phyloP scores from a whole-genome alignment of 2,888 invertebrate species.

The Celastrina argiolus region DNA sequence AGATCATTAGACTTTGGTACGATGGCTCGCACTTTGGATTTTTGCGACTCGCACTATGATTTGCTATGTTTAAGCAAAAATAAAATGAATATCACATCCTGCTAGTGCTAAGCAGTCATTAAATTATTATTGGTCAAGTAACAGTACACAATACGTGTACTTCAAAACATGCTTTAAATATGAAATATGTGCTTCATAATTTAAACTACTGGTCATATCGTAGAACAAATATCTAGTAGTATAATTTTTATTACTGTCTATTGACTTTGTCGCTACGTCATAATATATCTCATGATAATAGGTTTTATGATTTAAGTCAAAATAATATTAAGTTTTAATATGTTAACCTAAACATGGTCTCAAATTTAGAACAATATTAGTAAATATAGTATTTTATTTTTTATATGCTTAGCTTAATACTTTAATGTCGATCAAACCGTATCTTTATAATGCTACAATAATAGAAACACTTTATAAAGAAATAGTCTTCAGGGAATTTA shows the following conservation, averaged over 20 bases:
- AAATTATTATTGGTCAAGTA: neutral
- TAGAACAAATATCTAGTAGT: conserved; percentile 8
- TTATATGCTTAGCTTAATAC: neutral
- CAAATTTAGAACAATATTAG: conserved; percentile 16
- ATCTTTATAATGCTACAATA: too few species aligned
- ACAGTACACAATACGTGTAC: neutral
- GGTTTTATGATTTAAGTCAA: neutral
- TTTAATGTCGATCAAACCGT: too few species aligned
- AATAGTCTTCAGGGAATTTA: too few species aligned
- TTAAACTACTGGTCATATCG: conserved; percentile 1
- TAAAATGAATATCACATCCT: neutral
- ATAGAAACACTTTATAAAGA: too few species aligned
- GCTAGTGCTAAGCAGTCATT: neutral
- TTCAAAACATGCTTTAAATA: conserved; percentile 8
- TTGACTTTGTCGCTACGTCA: neutral
- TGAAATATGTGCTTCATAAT: neutral
- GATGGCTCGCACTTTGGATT: too few species aligned
- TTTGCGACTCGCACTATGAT: too few species aligned
- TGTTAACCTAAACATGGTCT: neutral
- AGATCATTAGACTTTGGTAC: too few species aligned
- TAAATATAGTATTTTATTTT: neutral
- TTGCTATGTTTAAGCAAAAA: too few species aligned
- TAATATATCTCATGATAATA: neutral
- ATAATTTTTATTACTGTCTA: neutral
- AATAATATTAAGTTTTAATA: neutral